phyloP scores from a whole-genome alignment of 2,888 invertebrate genomes.

The Drosophila imparisetae region DNA sequence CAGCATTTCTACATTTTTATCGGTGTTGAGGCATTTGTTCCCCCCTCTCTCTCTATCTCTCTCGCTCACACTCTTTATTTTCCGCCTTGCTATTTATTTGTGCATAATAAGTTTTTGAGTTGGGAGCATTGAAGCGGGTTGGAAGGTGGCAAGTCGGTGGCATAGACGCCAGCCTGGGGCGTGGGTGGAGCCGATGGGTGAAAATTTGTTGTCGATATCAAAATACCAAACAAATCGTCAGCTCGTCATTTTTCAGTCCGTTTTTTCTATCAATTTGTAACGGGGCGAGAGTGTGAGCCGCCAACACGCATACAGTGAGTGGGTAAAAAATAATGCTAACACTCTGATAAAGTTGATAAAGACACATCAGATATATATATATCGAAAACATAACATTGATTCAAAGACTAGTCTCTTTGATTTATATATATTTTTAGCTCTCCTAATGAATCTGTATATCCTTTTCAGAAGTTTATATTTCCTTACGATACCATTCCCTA shows the following conservation, averaged over 20 bases:
- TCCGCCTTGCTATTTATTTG: constrained; percentile 65
- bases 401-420: not conserved
- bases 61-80: not conserved
- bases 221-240: constrained; percentile 78
- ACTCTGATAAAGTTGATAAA: not conserved
- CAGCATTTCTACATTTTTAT: constrained; percentile 60
- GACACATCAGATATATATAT: not conserved
- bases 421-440: not conserved
- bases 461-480: not conserved
- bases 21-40: constrained; percentile 42
- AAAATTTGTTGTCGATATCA: constrained; percentile 69
- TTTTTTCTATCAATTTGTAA: constrained; percentile 66
- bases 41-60: not conserved
- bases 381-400: not conserved
- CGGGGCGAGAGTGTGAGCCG: constrained; percentile 46
- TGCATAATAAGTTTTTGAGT: constrained; percentile 72
- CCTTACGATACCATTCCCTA: too few species aligned
- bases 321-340: not conserved
- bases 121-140: constrained; percentile 9
- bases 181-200: constrained; percentile 25
- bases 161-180: constrained; percentile 54
- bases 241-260: constrained; percentile 77
- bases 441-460: rapidly evolving
- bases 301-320: constrained; percentile 46
- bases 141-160: constrained; percentile 13